Evolutionary conservation across 2,888 invertebrate species (phyloP).

Genomic region (Venusia cambrica): DNA sequence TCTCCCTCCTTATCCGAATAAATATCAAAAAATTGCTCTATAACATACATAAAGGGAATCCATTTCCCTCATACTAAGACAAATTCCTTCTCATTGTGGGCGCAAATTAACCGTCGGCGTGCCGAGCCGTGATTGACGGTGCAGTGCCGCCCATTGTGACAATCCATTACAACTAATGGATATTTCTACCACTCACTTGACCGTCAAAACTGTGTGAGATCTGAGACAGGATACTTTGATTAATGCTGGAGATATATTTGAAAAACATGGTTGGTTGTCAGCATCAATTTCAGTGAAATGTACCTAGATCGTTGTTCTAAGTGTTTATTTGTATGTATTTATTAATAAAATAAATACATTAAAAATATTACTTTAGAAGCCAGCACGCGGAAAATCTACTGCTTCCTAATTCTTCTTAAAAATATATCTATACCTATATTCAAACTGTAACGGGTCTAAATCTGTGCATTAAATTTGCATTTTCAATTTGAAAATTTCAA

Average conservation of each 20-base stretch:
- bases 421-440: no score
- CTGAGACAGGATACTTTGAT: slow-evolving; percentile 11
- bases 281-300: no score
- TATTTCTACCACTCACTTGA: slow-evolving; percentile 38
- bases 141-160: slow-evolving; percentile 43
- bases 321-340: no score
- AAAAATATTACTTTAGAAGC: no score
- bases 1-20: slow-evolving; percentile 3
- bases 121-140: slow-evolving; percentile 43
- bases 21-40: slow-evolving; percentile 14
- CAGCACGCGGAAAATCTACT: no score
- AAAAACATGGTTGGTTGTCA: no score
- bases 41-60: slow-evolving; percentile 29
- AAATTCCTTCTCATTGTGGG: slow-evolving; percentile 45
- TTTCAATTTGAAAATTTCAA: no score
- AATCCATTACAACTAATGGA: slow-evolving; percentile 56
- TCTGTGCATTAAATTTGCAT: no score
- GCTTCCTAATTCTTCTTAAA: no score
- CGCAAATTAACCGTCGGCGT: slow-evolving; percentile 40
- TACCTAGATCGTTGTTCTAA: no score
- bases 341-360: no score
- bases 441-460: no score
- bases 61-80: slow-evolving; percentile 33
- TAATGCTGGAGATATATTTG: slow-evolving; percentile 1
- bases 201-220: slow-evolving; percentile 31